A percentile compares a stretch with the other conserved stretches of the same genome.
These are phyloP conservation scores for Meloe dianella DNA, from an alignment of 2,888 invertebrate species.

Conservation along the genomic window DNA sequence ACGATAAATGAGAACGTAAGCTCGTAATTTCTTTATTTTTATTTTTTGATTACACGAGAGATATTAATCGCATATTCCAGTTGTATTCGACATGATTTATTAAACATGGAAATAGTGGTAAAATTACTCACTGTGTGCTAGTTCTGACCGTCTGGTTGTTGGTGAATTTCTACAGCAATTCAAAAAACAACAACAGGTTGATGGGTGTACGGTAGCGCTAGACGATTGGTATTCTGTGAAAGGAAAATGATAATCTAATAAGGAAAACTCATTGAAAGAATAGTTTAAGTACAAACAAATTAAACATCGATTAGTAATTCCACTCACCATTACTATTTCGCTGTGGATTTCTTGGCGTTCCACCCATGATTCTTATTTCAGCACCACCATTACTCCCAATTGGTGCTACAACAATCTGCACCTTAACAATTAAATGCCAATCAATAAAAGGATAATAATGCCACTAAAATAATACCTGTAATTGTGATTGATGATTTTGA, in stretches of 20 bases:
- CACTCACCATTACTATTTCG: neutral
- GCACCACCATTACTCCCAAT: constrained; percentile 48
- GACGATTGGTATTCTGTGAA: neutral
- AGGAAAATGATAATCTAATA: neutral
- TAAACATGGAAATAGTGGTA: neutral
- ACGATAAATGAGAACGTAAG: neutral
- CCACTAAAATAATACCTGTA: too few species aligned
- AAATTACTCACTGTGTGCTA: neutral
- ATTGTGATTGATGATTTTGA: neutral
- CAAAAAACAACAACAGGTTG: neutral
- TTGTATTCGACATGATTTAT: neutral
- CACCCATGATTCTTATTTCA: constrained; percentile 53
- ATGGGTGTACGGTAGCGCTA: neutral
- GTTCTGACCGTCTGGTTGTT: neutral
- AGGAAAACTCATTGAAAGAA: neutral
- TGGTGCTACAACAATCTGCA: constrained; percentile 52
- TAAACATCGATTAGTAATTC: too few species aligned
- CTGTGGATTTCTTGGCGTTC: constrained; percentile 39
- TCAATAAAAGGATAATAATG: too few species aligned
- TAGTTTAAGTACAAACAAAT: too few species aligned
- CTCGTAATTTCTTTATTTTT: too few species aligned
- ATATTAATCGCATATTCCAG: neutral
- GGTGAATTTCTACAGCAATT: neutral
- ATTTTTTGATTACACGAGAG: neutral
- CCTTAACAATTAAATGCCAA: constrained; percentile 35